These are phyloP conservation scores for Actinia tenebrosa DNA, from an alignment of 64 coral and sea anemone species.

Conservation along the genomic window DNA sequence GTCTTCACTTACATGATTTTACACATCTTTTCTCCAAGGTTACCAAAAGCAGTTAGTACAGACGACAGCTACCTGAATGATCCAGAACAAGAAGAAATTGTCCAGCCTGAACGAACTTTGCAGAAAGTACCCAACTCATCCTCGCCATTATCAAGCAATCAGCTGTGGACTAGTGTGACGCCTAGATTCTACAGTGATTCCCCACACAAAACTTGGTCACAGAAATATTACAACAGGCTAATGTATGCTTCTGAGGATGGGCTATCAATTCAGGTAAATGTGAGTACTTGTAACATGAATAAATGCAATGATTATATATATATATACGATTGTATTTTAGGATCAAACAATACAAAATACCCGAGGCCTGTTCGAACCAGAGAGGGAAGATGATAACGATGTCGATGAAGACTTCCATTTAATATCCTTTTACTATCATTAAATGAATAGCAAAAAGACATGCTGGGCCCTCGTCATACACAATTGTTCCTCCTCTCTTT, in stretches of 20 bases:
- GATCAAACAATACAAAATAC: constrained; percentile 1
- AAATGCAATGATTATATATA: background rate
- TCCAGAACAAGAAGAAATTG: background rate
- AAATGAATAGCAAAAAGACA: too few relatives aligned
- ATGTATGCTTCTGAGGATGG: background rate
- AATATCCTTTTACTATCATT: background rate
- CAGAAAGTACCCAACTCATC: constrained; percentile 6
- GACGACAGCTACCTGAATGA: background rate
- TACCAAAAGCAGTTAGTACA: background rate
- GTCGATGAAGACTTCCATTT: background rate
- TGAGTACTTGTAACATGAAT: background rate
- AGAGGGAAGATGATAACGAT: background rate
- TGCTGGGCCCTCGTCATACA: too few relatives aligned
- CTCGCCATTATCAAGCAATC: background rate
- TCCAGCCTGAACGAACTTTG: background rate
- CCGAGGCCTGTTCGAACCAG: background rate
- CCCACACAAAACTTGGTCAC: background rate
- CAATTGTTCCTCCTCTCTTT: too few relatives aligned
- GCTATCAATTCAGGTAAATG: background rate
- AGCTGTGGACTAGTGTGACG: background rate
- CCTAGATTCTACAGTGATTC: background rate
- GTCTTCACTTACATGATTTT: background rate
- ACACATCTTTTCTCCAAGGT: background rate
- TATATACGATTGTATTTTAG: background rate
- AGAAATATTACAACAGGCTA: background rate